Base-by-base conservation (phyloP, 30 jellyfish, hydroid and myxozoan genomes). In the Chrysaora quinquecirrha region DNA sequence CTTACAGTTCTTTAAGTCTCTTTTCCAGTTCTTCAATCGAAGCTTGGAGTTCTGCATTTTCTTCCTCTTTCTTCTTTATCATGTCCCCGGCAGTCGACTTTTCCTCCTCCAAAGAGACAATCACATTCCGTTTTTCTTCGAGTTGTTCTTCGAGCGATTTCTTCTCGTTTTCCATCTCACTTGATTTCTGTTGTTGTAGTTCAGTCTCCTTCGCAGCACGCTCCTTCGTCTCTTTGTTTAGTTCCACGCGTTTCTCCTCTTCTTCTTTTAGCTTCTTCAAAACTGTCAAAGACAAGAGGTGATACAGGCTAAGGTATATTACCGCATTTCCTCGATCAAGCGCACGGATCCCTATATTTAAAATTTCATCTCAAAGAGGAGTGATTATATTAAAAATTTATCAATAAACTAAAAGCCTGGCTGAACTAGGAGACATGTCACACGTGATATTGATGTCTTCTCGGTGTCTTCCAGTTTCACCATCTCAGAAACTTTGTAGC, bases 1-100 rank as follows among this genome's bases (percentile, higher is more conserved):
- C 96, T 87, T 58, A 87, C 96, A 87, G 31, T 31, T 87, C 96
- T 49, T 87, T 78, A 34, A 87, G 18, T 32, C 60, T 67, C 62
- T 30, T 43, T 43, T 89, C 84, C 48, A 89, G 83, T 64, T 71
- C 87, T 49, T 62, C 48, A 24, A 89, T 74, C n/a, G 30, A 22
- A 18, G 52, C 64, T 48, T 79, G 73, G 25, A 79, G 49, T 30
- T 50, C 83, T 7, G 50, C 20, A 61, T 65, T 69, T 46, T 86
- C 93, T 18, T 72, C 93, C 23, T 63, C 83, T 30, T 30, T 47
- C 19, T 69, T 80, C 32, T 63, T 50, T 43, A 78, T 50, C 24
- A 77, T 78, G 0, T 46, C 71, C 47, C 35, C 87, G n/a, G 68
- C 79, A n/a, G 48, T 76, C 11, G 73, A 34, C 48, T 54, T 87